phyloP scores from a whole-genome alignment of 2,797 vertebrate species.

The Tokudaia tokunoshimensis region DNA sequence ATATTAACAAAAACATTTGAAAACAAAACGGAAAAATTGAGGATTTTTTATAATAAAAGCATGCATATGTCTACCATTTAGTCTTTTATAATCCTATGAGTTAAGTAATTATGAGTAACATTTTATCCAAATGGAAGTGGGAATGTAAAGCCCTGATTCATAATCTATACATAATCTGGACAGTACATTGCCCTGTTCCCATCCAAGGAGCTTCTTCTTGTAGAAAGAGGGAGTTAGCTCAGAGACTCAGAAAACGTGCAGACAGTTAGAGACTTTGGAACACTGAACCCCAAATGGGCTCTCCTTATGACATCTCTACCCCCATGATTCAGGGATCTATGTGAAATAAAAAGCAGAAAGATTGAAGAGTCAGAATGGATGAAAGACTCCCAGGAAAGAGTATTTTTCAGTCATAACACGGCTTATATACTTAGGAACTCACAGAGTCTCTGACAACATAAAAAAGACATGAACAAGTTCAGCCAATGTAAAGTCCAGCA shows the following conservation, averaged over 20 bases:
- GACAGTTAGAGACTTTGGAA: neutral
- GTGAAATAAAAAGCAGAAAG: neutral
- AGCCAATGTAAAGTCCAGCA: neutral
- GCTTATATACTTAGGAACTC: neutral
- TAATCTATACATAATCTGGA: neutral
- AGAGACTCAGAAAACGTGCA: neutral
- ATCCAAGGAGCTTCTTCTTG: too few relatives aligned
- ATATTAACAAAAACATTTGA: neutral
- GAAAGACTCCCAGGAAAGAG: too few relatives aligned
- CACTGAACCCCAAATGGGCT: too few relatives aligned
- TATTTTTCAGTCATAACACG: neutral
- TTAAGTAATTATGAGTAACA: constrained; percentile 61
- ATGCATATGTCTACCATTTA: neutral
- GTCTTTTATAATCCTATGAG: constrained; percentile 6
- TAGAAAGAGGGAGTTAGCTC: neutral
- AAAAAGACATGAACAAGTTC: neutral
- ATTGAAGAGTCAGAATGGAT: neutral
- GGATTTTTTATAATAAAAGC: neutral
- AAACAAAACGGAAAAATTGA: neutral
- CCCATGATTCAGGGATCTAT: neutral
- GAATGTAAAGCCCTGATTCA: neutral
- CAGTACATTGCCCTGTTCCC: too few relatives aligned
- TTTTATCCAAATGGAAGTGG: constrained; percentile 54
- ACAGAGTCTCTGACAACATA: neutral
- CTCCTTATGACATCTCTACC: neutral